A percentile compares a stretch with the other conserved stretches of the same genome.
These are phyloP conservation scores for Linnaemya tessellans DNA, from an alignment of 2,888 invertebrate species.

Conservation along the genomic window DNA sequence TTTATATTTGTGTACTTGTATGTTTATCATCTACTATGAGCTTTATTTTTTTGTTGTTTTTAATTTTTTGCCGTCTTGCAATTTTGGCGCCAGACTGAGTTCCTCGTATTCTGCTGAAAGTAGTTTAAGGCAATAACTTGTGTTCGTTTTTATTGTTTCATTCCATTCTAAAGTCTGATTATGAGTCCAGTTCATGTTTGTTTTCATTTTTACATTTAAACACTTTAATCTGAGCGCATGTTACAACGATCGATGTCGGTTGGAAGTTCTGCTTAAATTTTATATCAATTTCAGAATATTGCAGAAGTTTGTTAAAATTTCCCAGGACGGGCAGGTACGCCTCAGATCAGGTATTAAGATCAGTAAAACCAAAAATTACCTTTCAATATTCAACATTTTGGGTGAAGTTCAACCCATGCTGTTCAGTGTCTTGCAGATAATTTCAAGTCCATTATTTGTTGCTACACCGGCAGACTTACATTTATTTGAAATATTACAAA, in stretches of 20 bases:
- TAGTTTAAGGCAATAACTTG: conserved; percentile 61
- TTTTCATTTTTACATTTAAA: conserved; percentile 16
- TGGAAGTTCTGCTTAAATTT: neutral
- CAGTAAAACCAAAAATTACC: too few species aligned
- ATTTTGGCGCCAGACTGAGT: conserved; percentile 66
- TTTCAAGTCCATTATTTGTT: too few species aligned
- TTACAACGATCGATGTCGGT: neutral
- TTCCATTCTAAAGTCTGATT: conserved; percentile 49
- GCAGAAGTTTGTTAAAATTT: too few species aligned
- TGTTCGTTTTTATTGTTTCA: conserved; percentile 29
- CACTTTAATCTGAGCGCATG: neutral
- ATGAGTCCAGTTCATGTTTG: conserved; percentile 72
- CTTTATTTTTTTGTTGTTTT: conserved; percentile 16
- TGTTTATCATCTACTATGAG: too few species aligned
- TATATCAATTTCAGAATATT: too few species aligned
- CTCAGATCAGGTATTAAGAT: too few species aligned
- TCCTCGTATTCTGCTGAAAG: conserved; percentile 50
- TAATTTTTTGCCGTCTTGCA: conserved; percentile 26
- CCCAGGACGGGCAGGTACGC: too few species aligned
- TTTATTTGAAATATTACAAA: neutral
- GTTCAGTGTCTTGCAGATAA: too few species aligned
- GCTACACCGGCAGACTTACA: neutral
- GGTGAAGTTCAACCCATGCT: too few species aligned
- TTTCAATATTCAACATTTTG: too few species aligned
- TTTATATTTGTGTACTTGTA: neutral